Percentiles rank a stretch among this genome's conserved stretches.
phyloP scores from a whole-genome alignment of 2,113 vertebrate genomes.

The Pangasianodon gigas region DNA sequence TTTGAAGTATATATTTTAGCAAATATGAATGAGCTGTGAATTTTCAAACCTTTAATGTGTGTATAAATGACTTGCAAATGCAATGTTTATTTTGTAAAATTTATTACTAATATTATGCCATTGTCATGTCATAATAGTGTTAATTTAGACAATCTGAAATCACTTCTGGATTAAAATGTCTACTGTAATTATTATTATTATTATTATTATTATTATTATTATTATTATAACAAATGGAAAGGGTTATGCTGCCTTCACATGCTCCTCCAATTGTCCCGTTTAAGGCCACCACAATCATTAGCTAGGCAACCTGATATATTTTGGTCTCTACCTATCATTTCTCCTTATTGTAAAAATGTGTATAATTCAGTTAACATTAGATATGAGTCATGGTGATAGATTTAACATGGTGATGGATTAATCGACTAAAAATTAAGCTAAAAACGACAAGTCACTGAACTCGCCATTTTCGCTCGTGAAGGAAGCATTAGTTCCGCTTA shows the following conservation, averaged over 20 bases:
- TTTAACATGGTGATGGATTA: not conserved
- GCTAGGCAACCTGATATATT: not conserved
- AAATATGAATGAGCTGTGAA: not conserved
- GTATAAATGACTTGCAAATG: not conserved
- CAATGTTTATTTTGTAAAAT: not conserved
- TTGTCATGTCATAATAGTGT: not conserved
- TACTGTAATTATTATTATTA: not conserved
- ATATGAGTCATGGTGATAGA: not conserved
- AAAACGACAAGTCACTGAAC: not conserved
- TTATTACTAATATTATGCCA: not conserved
- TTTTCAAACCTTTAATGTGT: not conserved
- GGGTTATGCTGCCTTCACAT: not conserved
- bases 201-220: too few relatives aligned
- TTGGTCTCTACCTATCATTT: not conserved
- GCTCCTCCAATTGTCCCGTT: not conserved
- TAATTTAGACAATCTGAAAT: not conserved
- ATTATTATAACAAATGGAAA: not conserved
- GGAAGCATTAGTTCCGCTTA: not conserved
- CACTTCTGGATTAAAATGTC: not conserved
- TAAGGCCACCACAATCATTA: not conserved
- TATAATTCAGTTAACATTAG: not conserved
- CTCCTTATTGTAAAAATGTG: too few relatives aligned
- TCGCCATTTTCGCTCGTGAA: too few relatives aligned
- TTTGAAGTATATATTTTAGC: not conserved
- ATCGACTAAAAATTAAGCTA: too few relatives aligned